These are phyloP conservation scores for Charaxes varanes DNA, from an alignment of 1,140 invertebrate genomes.

Conservation along the genomic window DNA sequence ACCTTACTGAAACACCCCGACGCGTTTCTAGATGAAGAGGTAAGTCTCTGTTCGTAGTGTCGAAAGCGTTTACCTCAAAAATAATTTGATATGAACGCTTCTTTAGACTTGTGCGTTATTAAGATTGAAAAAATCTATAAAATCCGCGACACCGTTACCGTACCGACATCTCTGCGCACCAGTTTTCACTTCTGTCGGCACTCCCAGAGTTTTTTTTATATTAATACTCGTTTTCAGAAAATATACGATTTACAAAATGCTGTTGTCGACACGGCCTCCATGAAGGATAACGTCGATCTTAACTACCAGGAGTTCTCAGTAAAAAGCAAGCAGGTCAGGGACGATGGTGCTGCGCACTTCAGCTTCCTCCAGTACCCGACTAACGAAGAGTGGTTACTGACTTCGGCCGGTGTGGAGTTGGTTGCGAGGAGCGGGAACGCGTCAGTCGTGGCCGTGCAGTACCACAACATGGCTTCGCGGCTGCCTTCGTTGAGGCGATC, in stretches of 20 bases:
- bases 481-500: conserved; percentile 53
- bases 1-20: conserved; percentile 57
- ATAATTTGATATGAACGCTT: no score
- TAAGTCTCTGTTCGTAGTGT: conserved; percentile 19
- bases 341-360: conserved; percentile 50
- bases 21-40: conserved; percentile 62
- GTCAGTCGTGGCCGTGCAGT: conserved; percentile 45
- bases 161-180: no score
- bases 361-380: conserved; percentile 29
- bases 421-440: conserved; percentile 37
- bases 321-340: conserved; percentile 36
- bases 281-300: conserved; percentile 40
- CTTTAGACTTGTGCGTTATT: no score
- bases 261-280: conserved; percentile 42
- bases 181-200: no score
- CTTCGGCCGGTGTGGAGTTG: conserved; percentile 51
- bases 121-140: no score
- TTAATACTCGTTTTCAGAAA: conserved; percentile 64
- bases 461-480: conserved; percentile 46
- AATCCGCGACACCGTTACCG: no score
- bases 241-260: conserved; percentile 63
- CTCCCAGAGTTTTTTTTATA: no score
- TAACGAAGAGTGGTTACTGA: conserved; percentile 44
- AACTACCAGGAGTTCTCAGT: conserved; percentile 45
- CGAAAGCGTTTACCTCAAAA: no score